A percentile compares a stretch with the other conserved stretches of the same genome.
phyloP scores from a whole-genome alignment of 2,797 vertebrate species.

The Microhierax caerulescens region DNA sequence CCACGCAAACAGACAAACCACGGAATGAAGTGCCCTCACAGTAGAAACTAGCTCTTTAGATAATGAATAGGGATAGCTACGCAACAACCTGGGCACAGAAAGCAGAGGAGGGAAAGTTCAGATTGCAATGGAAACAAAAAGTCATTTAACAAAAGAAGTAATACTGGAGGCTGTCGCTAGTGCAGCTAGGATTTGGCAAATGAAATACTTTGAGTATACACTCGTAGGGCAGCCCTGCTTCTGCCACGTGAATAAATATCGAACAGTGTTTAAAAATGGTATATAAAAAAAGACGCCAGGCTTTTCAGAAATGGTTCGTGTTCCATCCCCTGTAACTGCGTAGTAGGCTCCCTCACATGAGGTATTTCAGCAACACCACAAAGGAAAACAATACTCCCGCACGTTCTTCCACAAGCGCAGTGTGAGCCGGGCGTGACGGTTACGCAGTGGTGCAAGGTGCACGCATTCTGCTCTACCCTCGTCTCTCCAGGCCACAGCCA shows the following conservation, averaged over 20 bases:
- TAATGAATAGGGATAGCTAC: not conserved
- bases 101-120: not conserved
- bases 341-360: not conserved
- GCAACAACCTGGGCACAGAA: not conserved
- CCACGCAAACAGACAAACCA: not conserved
- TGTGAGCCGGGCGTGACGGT: not conserved
- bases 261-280: not conserved
- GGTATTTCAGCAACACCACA: not conserved
- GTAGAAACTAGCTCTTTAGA: not conserved
- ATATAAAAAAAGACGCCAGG: rapidly evolving
- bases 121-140: not conserved
- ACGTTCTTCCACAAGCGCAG: not conserved
- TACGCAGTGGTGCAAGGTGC: rapidly evolving
- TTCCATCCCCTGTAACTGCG: not conserved
- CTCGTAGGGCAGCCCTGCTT: not conserved
- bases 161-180: conserved; percentile 49
- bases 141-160: not conserved
- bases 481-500: not conserved
- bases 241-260: conserved; percentile 32
- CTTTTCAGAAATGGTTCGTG: not conserved
- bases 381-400: not conserved
- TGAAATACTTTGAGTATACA: not conserved
- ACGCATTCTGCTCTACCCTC: not conserved
- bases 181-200: conserved; percentile 16
- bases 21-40: not conserved